Evolutionary conservation across 2,888 invertebrate genomes (phyloP).

Genomic region (Stenodema calcarata): DNA sequence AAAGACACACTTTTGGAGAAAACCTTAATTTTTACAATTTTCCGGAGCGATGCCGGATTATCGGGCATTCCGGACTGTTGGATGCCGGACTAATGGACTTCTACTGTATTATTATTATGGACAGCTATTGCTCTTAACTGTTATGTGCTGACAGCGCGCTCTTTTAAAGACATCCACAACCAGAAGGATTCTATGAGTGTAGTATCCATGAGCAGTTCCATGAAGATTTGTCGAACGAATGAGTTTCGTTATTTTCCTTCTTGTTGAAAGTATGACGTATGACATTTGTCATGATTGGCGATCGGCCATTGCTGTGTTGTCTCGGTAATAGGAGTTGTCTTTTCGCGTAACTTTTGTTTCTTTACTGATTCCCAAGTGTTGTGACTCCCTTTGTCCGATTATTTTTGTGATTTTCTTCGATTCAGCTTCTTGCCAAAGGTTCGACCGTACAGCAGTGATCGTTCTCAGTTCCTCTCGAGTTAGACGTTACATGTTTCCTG

Average conservation of each 20-base stretch:
- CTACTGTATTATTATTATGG: too few species aligned
- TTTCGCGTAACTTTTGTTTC: not conserved
- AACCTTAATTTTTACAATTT: too few species aligned
- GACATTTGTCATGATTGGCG: not conserved
- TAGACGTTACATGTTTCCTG: not conserved
- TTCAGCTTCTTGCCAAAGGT: not conserved
- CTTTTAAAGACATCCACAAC: too few species aligned
- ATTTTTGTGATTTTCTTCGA: not conserved
- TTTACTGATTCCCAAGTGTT: not conserved
- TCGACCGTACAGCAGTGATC: not conserved
- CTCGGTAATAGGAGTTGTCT: slow-evolving; percentile 3
- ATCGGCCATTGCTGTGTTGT: slow-evolving; percentile 46
- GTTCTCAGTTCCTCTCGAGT: not conserved
- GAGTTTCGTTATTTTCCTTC: not conserved
- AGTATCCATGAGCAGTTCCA: too few species aligned
- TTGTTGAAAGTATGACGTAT: slow-evolving; percentile 7
- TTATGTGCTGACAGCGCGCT: too few species aligned
- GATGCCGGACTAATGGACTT: too few species aligned
- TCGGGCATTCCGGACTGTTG: too few species aligned
- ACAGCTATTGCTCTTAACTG: too few species aligned
- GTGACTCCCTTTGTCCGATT: not conserved
- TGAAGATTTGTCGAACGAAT: not conserved
- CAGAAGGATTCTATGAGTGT: too few species aligned
- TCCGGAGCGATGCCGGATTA: too few species aligned
- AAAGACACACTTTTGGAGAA: too few species aligned